Conservation (phyloP, 2,888 invertebrate species). For the Arenicola marina region DNA sequence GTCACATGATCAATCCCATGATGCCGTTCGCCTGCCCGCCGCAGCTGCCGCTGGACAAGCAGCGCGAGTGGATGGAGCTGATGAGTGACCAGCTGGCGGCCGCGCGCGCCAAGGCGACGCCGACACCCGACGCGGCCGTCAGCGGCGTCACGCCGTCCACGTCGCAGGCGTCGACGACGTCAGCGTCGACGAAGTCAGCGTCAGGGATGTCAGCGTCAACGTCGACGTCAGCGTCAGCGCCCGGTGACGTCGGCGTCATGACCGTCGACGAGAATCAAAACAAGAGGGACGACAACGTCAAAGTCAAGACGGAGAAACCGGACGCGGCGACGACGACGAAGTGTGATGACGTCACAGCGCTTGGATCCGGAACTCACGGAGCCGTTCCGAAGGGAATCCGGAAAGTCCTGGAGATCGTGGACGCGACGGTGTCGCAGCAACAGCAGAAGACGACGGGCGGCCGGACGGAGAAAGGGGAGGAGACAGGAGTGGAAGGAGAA, state of each 20-base stretch:
- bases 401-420: constrained; percentile 76
- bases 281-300: constrained; percentile 1
- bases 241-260: constrained; percentile 2
- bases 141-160: not conserved
- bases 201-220: not conserved
- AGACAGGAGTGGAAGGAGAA: too few species aligned
- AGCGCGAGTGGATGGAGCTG: not conserved
- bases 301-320: not conserved
- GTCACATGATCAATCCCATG: not conserved
- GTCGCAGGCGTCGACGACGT: not conserved
- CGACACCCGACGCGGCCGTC: not conserved
- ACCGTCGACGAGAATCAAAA: constrained; percentile 4
- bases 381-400: constrained; percentile 64
- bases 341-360: not conserved
- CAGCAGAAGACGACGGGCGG: constrained; percentile 69
- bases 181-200: constrained; percentile 6
- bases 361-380: not conserved
- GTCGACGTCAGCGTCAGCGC: not conserved
- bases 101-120: not conserved
- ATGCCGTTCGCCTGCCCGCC: not conserved
- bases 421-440: constrained; percentile 76
- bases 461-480: too few species aligned
- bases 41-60: not conserved
- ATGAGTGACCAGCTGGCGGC: not conserved
- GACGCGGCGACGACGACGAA: not conserved